Base-by-base conservation (phyloP, 2,888 invertebrate species). In the Sinhomidia bicolor region DNA sequence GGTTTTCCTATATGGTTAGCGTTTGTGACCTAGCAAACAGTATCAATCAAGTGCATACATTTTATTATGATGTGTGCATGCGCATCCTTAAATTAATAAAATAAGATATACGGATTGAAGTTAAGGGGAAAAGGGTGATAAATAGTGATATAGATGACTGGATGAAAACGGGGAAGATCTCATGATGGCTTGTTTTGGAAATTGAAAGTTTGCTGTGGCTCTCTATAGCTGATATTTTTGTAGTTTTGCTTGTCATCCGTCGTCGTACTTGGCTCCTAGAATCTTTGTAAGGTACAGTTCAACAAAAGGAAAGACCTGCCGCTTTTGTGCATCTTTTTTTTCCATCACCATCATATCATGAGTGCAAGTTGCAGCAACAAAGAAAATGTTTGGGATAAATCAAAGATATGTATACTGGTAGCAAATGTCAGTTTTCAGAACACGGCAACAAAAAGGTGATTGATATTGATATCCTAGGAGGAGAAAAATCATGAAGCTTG, bases 121-220 rank as follows among this genome's bases (percentile, higher is more conserved):
- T 17, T 54, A 20, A 57, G 6, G 17, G 57, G 20, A n/a, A 60
- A 84, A 54, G 60, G 41, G 76, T 60, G 84, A 84, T 84, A 76
- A 84, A 84, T 84, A 84, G 76, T 32, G 29, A 47, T 78, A 23
- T 51, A 17, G 32, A 62, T 44, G 26, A 6, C 85, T 85, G 78
- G 79, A 78, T 86, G 41, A 23, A 86, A 86, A 54, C 57, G 9
- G 47, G 84, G 68, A 47, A 85, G 36, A 85, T 20, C 47, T 32
- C 51, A 44, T n/a, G 29, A 12, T 80, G 26, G 29, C 86, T 86
- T 32, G 26, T 57, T 86, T 86, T 86, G 86, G 79, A 80, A 85
- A 36, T 68, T 71, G 86, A 60, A 41, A 71, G 80, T 80, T 85
- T 71, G 80, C 36, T 71, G n/a, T n/a, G 62, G 71, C 54, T 47